Percentiles rank a stretch among this genome's conserved stretches.
Conservation (phyloP, 35 echinoderm and acorn worm genomes). For the Anneissia japonica region DNA sequence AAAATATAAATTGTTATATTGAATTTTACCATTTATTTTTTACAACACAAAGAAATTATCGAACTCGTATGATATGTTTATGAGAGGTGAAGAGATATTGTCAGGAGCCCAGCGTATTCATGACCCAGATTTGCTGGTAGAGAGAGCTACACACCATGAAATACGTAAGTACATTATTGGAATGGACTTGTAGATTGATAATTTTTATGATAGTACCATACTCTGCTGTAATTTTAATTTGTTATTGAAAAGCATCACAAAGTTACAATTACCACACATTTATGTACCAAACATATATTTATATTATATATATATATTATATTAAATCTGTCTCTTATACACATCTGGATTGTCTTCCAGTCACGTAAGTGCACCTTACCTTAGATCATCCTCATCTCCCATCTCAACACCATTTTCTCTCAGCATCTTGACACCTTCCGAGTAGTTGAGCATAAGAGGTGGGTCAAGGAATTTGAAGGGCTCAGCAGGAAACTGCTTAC, state of each 20-base stretch:
- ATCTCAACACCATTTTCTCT: slow-evolving; percentile 83
- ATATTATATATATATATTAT: too few relatives aligned
- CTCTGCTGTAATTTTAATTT: background rate
- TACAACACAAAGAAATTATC: slow-evolving; percentile 86
- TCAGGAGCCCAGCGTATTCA: slow-evolving; percentile 98
- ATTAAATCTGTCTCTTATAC: too few relatives aligned
- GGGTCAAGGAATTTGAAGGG: slow-evolving; percentile 99
- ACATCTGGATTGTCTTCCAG: too few relatives aligned
- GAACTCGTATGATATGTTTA: slow-evolving; percentile 98
- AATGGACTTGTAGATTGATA: background rate
- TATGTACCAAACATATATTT: too few relatives aligned
- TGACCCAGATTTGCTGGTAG: slow-evolving; percentile 68
- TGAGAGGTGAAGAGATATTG: slow-evolving; percentile 98
- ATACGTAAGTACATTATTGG: slow-evolving; percentile 58
- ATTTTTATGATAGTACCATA: background rate
- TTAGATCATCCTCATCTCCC: slow-evolving; percentile 88
- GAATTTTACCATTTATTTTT: too few relatives aligned
- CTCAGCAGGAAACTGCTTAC: slow-evolving; percentile 85
- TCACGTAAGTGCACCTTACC: too few relatives aligned
- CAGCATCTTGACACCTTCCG: slow-evolving; percentile 83
- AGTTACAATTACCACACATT: too few relatives aligned
- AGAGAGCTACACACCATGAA: slow-evolving; percentile 83
- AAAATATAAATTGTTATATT: too few relatives aligned
- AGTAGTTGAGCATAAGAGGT: slow-evolving; percentile 71
- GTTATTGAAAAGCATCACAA: too few relatives aligned